These are phyloP conservation scores for Hypanus sabinus DNA, from an alignment of 2,113 vertebrate genomes.

Conservation along the genomic window DNA sequence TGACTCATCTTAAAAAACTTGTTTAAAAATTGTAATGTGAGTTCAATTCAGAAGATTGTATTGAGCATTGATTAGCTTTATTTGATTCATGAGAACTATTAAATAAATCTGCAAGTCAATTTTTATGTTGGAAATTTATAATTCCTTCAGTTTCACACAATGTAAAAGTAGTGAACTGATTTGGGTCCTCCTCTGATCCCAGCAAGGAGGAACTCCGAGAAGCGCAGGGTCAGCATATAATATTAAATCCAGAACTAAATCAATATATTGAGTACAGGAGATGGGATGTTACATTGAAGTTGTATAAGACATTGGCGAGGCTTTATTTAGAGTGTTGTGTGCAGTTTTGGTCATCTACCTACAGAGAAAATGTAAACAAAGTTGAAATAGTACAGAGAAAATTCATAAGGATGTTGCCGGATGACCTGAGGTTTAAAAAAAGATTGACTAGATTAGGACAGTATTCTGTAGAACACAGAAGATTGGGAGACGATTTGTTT, in stretches of 20 bases:
- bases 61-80: neutral
- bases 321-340: too few relatives aligned
- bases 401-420: too few relatives aligned
- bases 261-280: too few relatives aligned
- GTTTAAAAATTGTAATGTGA: neutral
- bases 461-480: too few relatives aligned
- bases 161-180: neutral
- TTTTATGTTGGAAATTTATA: neutral
- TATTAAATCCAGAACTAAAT: neutral
- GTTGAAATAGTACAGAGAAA: too few relatives aligned
- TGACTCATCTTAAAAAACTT: neutral
- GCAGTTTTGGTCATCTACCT: too few relatives aligned
- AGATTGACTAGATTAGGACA: too few relatives aligned
- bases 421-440: too few relatives aligned
- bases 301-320: too few relatives aligned
- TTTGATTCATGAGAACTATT: neutral
- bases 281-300: too few relatives aligned
- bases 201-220: neutral
- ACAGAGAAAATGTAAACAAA: too few relatives aligned
- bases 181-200: neutral
- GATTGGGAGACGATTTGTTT: too few relatives aligned
- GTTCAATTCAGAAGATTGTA: neutral
- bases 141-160: neutral
- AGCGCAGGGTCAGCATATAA: neutral
- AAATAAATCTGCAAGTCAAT: neutral